Evolutionary conservation across 2,797 vertebrate species (phyloP).

Genomic region (Dermochelys coriacea): DNA sequence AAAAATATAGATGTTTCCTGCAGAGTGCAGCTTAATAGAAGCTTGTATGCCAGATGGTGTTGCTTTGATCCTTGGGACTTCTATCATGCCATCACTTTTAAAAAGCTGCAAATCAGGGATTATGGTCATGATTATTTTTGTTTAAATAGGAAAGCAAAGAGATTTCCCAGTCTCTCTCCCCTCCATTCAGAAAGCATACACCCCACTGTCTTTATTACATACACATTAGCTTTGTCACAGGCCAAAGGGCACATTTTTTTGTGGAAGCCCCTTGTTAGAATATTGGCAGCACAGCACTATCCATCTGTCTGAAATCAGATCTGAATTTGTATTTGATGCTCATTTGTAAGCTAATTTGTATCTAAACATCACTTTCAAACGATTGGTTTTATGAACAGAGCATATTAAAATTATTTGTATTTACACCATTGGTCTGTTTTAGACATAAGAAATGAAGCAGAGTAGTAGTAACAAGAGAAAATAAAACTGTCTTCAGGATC

Average conservation of each 20-base stretch:
- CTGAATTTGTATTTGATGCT: not conserved
- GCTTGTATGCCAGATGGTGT: not conserved
- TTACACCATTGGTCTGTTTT: constrained; percentile 26
- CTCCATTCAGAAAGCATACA: not conserved
- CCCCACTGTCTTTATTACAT: not conserved
- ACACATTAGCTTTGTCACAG: constrained; percentile 5
- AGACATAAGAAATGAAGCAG: not conserved
- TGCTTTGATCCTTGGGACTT: not conserved
- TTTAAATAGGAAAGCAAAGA: constrained; percentile 31
- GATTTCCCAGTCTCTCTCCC: constrained; percentile 35
- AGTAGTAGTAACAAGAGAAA: constrained; percentile 25
- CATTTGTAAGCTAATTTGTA: not conserved
- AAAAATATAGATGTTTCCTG: not conserved
- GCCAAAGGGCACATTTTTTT: constrained; percentile 32
- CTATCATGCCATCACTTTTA: constrained; percentile 10
- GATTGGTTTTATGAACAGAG: not conserved
- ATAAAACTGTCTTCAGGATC: not conserved
- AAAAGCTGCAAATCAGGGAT: constrained; percentile 7
- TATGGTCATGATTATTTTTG: constrained; percentile 13
- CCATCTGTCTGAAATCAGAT: constrained; percentile 1
- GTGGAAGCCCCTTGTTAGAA: not conserved
- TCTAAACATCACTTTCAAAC: not conserved
- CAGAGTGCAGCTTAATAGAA: not conserved
- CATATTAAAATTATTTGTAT: not conserved
- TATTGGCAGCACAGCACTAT: not conserved